Evolutionary conservation across 1,140 invertebrate genomes (phyloP), one percentile per base, ranked within the genome.

Genomic region (Thereuonema tuberculata): DNA sequence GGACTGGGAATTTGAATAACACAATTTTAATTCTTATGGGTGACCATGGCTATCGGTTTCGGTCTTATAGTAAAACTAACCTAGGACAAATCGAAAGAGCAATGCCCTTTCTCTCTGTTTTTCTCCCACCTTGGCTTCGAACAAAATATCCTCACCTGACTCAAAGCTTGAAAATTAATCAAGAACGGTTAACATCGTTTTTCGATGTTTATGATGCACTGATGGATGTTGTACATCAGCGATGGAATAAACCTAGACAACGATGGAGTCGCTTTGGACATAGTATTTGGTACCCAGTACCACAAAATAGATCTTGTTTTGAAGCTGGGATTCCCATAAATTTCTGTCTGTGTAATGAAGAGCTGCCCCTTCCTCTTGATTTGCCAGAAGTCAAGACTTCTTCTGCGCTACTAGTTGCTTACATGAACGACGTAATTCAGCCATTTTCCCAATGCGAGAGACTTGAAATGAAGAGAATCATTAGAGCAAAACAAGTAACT

Each of bases 41-140:
- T 67, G 94, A 98, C 72, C 94, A 97, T 71, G 93, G 94, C 0
- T 84, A 93, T 67, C 72, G 94, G 27, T 95, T 87, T 76, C 92
- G 93, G 1, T 74, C 76, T 1, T 82, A 91, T 21, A 70, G 87
- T 20, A 71, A 81, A 64, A 94, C 91, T 0, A 84, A 85, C 69
- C 81, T 80, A 56, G 93, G 93, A 0, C 83, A 87, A 69, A 76
- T 93, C 60, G 93, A 98, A 72, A 92, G 95, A 69, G 74, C 92
- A 47, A 71, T 96, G 21, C 93, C 93, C 0, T 87, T 91, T 61
- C 76, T 92, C 15, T 85, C 85, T 65, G 72, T 94, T 1, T 78
- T 82, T 64, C 62, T 94, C n/a, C 92, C 93, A 0, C 71, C 81
- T 29, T 82, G 80, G 72, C 86, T 89, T 65, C 72, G 75, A 21